A percentile compares a stretch with the other conserved stretches of the same genome.
Conservation (phyloP, 37 sponge, comb jelly and placozoan species). For the Eunapius fragilis region DNA sequence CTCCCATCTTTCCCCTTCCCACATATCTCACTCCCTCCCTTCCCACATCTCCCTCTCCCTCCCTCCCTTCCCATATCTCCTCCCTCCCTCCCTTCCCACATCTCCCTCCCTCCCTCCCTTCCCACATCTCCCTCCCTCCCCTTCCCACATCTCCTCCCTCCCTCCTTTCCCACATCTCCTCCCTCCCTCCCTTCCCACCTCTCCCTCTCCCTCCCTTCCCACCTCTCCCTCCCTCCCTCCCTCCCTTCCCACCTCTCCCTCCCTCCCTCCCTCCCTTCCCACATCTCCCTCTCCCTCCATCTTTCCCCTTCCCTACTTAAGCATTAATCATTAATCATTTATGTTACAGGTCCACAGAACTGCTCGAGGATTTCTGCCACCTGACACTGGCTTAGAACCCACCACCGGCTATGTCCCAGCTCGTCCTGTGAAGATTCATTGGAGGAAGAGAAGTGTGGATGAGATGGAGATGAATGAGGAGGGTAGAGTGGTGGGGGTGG, state of each 20-base stretch:
- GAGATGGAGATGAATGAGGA: conserved; percentile 8
- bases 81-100: neutral
- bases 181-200: neutral
- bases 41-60: neutral
- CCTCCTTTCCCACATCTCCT: neutral
- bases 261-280: conserved; percentile 1
- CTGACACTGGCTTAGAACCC: neutral
- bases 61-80: neutral
- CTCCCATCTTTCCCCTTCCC: neutral
- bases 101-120: neutral
- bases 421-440: neutral
- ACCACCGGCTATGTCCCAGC: neutral
- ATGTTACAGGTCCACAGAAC: neutral
- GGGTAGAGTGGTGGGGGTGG: neutral
- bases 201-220: conserved; percentile 9
- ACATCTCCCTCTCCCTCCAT: neutral
- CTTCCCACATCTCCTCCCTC: neutral
- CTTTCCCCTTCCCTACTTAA: neutral
- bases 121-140: neutral
- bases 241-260: neutral
- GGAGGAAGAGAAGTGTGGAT: conserved; percentile 5
- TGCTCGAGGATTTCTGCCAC: neutral
- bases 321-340: too few relatives aligned
- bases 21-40: neutral
- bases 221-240: neutral